These are phyloP conservation scores for Galago senegalensis DNA, from an alignment of 2,797 vertebrate genomes.

Conservation along the genomic window DNA sequence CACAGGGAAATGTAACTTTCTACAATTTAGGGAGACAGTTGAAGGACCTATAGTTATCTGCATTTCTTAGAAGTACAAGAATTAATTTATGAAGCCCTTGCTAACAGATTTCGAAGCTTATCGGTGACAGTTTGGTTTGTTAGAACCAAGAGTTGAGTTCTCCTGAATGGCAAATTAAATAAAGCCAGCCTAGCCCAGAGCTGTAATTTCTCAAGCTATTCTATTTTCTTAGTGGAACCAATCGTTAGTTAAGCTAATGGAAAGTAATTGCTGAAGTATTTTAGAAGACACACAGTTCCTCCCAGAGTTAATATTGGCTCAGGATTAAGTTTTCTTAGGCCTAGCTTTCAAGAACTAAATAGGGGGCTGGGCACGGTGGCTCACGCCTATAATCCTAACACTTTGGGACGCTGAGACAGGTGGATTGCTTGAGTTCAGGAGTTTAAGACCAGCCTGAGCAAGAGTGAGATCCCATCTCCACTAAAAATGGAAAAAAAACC, in stretches of 20 bases:
- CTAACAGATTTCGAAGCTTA: slow-evolving; percentile 44
- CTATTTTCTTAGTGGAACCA: slow-evolving; percentile 62
- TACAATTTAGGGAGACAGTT: neutral
- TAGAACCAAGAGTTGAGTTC: neutral
- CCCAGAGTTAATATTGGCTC: slow-evolving; percentile 56
- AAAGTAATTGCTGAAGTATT: slow-evolving; percentile 55
- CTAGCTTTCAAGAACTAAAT: neutral
- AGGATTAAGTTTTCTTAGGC: slow-evolving; percentile 21
- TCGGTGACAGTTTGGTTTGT: slow-evolving; percentile 42
- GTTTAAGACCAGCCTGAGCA: too few species aligned
- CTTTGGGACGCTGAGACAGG: too few species aligned
- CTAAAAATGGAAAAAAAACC: too few species aligned
- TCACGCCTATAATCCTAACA: too few species aligned
- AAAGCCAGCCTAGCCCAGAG: slow-evolving; percentile 21
- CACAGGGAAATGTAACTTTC: neutral
- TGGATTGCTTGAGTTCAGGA: too few species aligned
- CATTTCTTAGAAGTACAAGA: neutral
- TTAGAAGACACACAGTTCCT: slow-evolving; percentile 63
- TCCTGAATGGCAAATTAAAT: slow-evolving; percentile 49
- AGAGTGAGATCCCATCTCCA: too few species aligned
- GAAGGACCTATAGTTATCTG: neutral
- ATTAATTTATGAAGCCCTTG: slow-evolving; percentile 34
- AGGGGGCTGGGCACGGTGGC: too few species aligned
- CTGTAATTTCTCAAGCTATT: slow-evolving; percentile 36
- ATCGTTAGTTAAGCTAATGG: slow-evolving; percentile 70